A percentile compares a stretch with the other conserved stretches of the same genome.
phyloP scores from a whole-genome alignment of 1,140 invertebrate genomes.

The Agrypnia vestita region DNA sequence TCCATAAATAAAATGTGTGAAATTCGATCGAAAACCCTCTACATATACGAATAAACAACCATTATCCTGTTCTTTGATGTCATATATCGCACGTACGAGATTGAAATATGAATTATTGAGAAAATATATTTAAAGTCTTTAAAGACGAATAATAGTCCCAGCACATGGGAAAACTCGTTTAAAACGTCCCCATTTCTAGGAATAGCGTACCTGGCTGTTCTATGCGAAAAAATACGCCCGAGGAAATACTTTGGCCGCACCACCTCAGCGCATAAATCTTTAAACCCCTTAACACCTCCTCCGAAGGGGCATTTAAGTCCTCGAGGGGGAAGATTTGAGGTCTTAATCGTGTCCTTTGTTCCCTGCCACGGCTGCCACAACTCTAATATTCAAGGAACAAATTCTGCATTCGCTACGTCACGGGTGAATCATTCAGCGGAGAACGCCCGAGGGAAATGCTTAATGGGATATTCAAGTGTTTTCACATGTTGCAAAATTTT shows the following conservation, averaged over 20 bases:
- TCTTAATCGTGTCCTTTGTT: conserved; percentile 60
- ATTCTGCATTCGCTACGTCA: conserved; percentile 21
- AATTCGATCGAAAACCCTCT: too few relatives aligned
- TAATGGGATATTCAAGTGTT: too few relatives aligned
- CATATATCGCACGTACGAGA: too few relatives aligned
- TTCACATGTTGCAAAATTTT: too few relatives aligned
- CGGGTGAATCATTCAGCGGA: neutral
- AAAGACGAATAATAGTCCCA: neutral
- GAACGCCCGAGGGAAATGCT: too few relatives aligned
- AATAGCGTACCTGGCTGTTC: too few relatives aligned
- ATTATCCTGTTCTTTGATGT: too few relatives aligned
- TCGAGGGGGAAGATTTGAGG: conserved; percentile 46
- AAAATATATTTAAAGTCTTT: too few relatives aligned
- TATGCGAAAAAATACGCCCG: too few relatives aligned
- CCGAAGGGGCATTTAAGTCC: conserved; percentile 46
- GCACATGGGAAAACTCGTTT: neutral
- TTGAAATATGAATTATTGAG: too few relatives aligned
- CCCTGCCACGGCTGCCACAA: conserved; percentile 37
- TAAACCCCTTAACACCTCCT: conserved; percentile 36
- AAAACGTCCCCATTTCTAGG: neutral
- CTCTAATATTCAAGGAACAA: conserved; percentile 57
- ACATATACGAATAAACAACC: too few relatives aligned
- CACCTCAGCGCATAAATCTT: conserved; percentile 51
- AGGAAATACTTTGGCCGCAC: neutral
- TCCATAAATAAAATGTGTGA: too few relatives aligned